Base-by-base conservation (phyloP, 2,888 invertebrate species). In the Cosmia trapezina region DNA sequence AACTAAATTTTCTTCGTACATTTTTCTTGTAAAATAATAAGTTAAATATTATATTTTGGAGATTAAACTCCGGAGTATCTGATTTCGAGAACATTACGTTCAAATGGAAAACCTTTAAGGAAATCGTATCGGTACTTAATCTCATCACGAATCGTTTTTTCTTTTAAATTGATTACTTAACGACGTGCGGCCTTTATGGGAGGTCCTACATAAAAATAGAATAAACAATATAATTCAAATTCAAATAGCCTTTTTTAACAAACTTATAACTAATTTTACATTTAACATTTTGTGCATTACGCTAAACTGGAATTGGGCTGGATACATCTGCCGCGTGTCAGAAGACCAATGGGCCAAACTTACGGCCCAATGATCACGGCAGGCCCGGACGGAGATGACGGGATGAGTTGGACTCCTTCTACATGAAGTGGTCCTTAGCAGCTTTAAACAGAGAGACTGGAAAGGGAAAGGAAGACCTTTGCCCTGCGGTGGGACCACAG, bases 41-140 rank as follows among this genome's bases (percentile, higher is more conserved):
- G 47, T 53, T 56, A 28, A 71, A 71, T 69, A 63, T 83, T 41
- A 66, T 75, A 64, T 68, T 82, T 68, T 57, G 2, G 2, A 63
- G 41, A 76, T 68, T 54, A 78, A 70, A 73, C 47, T 45, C 37
- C 12, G 14, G 22, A 33, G 56, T 70, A 69, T 79, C 66, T 33
- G 43, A 69, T 71, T 73, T 43, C 68, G 64, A 37, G 63, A 45
- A 76, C 71, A 78, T 80, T 77, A 78, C 51, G 69, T 41, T 71
- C 56, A 73, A 80, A 86, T 78, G 66, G 72, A 80, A 86, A 80
- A 83, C 70, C 57, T 73, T 75, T 73, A 66, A 72, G 73, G 80
- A 80, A 83, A 81, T 80, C 78, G 65, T 74, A 78, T 79, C 70
- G 74, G 65, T 69, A 69, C 71, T 80, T 82, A 84, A 83, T 83